Percentiles rank a stretch among this genome's conserved stretches.
phyloP scores from a whole-genome alignment of 2,797 vertebrate species.

The Falco biarmicus region DNA sequence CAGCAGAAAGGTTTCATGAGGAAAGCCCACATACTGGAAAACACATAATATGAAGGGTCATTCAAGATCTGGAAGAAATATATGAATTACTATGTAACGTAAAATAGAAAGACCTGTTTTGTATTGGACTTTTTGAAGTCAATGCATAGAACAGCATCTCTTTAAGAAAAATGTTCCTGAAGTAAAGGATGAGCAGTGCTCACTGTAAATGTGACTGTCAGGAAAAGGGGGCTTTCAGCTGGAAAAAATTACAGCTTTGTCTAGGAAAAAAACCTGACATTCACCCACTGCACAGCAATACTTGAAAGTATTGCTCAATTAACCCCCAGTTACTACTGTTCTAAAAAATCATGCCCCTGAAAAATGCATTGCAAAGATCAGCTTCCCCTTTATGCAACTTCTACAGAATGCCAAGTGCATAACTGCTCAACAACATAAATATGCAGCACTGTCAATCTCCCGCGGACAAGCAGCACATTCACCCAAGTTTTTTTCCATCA shows the following conservation, averaged over 20 bases:
- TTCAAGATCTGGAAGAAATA: neutral
- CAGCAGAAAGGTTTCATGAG: neutral
- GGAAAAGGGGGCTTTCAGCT: neutral
- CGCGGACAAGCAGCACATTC: neutral
- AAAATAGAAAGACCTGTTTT: neutral
- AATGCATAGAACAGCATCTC: neutral
- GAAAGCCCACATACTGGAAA: neutral
- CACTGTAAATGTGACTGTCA: neutral
- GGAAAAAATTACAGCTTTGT: neutral
- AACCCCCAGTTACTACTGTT: neutral
- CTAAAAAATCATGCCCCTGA: neutral
- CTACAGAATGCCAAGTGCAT: neutral
- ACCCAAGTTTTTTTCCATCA: neutral
- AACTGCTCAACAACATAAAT: neutral
- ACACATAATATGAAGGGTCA: neutral
- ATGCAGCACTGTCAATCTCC: neutral
- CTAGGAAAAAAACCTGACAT: conserved; percentile 2
- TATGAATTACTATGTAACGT: neutral
- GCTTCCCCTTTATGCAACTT: neutral
- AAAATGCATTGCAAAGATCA: conserved; percentile 3
- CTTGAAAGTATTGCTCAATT: neutral
- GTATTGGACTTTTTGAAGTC: neutral
- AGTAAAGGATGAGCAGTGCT: neutral
- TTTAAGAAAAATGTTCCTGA: neutral
- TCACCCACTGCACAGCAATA: neutral